Percentiles rank a stretch among this genome's conserved stretches.
phyloP scores from a whole-genome alignment of 2,888 invertebrate genomes.

The Gandaritis pyraliata region DNA sequence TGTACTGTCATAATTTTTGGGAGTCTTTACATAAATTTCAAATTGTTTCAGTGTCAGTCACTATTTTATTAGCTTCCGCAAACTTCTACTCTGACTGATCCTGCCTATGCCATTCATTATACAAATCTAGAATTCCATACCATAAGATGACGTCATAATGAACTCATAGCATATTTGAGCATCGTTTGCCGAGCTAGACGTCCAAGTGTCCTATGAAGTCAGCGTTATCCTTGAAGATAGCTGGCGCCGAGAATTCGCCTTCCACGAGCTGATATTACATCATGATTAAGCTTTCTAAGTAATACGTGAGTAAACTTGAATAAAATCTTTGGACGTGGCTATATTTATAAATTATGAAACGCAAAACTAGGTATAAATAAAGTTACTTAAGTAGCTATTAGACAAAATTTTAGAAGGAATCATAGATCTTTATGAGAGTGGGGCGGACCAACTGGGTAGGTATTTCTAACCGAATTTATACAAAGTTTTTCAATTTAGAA shows the following conservation, averaged over 20 bases:
- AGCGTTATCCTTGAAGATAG: slow-evolving; percentile 20
- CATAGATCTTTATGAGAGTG: too few relatives aligned
- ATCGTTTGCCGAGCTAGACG: not conserved
- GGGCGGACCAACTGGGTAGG: too few relatives aligned
- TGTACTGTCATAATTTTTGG: too few relatives aligned
- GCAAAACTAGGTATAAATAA: too few relatives aligned
- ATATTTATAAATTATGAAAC: too few relatives aligned
- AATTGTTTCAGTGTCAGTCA: too few relatives aligned
- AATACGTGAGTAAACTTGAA: slow-evolving; percentile 20
- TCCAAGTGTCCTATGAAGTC: slow-evolving; percentile 12
- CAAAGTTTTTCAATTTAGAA: too few relatives aligned
- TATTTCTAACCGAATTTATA: too few relatives aligned
- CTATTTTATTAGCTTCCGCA: not conserved
- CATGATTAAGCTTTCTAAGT: slow-evolving; percentile 18
- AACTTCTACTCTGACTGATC: not conserved
- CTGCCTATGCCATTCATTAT: not conserved
- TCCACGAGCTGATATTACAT: slow-evolving; percentile 17
- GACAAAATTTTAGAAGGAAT: too few relatives aligned
- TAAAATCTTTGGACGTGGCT: slow-evolving; percentile 8
- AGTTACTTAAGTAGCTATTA: too few relatives aligned
- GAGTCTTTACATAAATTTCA: too few relatives aligned
- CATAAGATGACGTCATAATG: not conserved
- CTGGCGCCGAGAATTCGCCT: slow-evolving; percentile 25
- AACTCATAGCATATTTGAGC: slow-evolving; percentile 4
- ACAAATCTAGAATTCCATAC: not conserved